phyloP scores from a whole-genome alignment of 2,888 invertebrate genomes.

The Drosophila mulleri region DNA sequence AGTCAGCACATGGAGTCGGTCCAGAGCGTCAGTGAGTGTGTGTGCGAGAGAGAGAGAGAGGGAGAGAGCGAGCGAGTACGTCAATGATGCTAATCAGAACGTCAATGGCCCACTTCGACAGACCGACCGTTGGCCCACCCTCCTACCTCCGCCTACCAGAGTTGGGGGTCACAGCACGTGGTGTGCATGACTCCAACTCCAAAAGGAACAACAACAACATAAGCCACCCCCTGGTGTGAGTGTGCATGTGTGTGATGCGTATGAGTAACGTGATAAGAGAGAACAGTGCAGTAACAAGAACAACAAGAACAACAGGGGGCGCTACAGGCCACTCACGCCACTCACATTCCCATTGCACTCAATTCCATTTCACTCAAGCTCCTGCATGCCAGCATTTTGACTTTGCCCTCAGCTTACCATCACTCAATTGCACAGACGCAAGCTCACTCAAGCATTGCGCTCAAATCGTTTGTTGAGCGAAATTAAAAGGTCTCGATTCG shows the following conservation, averaged over 20 bases:
- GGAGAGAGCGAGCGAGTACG: constrained; percentile 25
- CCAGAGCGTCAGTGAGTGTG: constrained; percentile 42
- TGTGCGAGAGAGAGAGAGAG: not conserved
- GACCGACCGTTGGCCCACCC: not conserved
- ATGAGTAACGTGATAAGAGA: constrained; percentile 62
- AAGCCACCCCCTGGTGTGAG: constrained; percentile 63
- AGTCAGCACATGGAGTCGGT: constrained; percentile 31
- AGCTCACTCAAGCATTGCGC: constrained; percentile 25
- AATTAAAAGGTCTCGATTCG: constrained; percentile 64
- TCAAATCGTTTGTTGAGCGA: constrained; percentile 40
- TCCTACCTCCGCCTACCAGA: constrained; percentile 22
- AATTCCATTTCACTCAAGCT: constrained; percentile 2
- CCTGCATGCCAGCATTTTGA: constrained; percentile 19
- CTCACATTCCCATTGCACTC: not conserved
- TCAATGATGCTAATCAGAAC: constrained; percentile 70
- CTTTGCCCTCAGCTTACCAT: constrained; percentile 21
- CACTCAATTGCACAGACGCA: constrained; percentile 19
- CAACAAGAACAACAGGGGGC: constrained; percentile 28
- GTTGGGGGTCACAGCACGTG: constrained; percentile 70
- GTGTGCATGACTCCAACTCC: constrained; percentile 62
- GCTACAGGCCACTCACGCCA: not conserved
- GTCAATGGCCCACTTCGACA: constrained; percentile 48
- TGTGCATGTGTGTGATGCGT: constrained; percentile 45
- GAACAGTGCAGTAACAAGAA: constrained; percentile 23
- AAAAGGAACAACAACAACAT: constrained; percentile 35